Conservation (phyloP, 2,113 vertebrate genomes). For the Heliornis fulica region DNA sequence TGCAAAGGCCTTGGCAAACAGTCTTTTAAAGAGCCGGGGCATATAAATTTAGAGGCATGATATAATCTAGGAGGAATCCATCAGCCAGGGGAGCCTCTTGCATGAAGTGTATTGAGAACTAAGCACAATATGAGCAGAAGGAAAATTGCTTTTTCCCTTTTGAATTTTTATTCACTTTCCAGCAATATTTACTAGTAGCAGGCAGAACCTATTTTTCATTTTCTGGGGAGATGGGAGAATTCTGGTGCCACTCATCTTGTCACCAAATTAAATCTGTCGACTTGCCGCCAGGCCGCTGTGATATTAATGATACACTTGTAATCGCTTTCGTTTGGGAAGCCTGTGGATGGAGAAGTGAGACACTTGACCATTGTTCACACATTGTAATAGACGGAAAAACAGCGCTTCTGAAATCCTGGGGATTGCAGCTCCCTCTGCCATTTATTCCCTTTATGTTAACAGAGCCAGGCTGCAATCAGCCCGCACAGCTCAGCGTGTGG, state of each 20-base stretch:
- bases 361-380: slow-evolving; percentile 26
- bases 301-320: slow-evolving; percentile 41
- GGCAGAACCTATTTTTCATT: slow-evolving; percentile 58
- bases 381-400: neutral
- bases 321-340: neutral
- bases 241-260: slow-evolving; percentile 58
- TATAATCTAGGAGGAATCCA: slow-evolving; percentile 63
- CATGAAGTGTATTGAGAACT: slow-evolving; percentile 52
- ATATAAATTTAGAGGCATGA: slow-evolving; percentile 59
- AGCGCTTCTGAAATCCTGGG: neutral
- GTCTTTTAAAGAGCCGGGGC: slow-evolving; percentile 42
- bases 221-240: slow-evolving; percentile 19
- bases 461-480: neutral
- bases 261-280: slow-evolving; percentile 43
- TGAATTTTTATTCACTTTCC: slow-evolving; percentile 69
- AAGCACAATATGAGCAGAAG: slow-evolving; percentile 61
- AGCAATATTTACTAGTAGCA: slow-evolving; percentile 54
- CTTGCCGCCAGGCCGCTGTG: neutral
- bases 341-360: neutral
- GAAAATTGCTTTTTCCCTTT: slow-evolving; percentile 67
- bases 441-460: neutral
- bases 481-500: accelerated
- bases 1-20: slow-evolving; percentile 60
- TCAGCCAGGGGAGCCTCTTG: slow-evolving; percentile 49
- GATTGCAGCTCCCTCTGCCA: neutral